phyloP scores from a whole-genome alignment of 2,113 vertebrate species.

The Tenebrosternarchus preto region DNA sequence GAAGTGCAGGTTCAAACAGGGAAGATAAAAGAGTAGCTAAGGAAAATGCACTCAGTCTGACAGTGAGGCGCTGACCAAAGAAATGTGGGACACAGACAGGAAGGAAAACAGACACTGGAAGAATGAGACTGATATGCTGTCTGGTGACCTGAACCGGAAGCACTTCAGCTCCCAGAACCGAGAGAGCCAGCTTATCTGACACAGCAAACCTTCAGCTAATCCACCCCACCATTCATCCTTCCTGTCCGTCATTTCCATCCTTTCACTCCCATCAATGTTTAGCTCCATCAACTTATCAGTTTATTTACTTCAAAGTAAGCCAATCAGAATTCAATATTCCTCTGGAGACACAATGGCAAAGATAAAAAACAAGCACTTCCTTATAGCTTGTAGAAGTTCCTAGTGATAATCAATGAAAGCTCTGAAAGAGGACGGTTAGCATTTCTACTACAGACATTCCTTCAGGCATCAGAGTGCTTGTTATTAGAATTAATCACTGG shows the following conservation, averaged over 20 bases:
- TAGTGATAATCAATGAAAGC: not conserved
- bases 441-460: not conserved
- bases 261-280: not conserved
- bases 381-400: not conserved
- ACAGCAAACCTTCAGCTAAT: constrained; percentile 11
- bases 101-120: too few relatives aligned
- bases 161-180: constrained; percentile 16
- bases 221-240: not conserved
- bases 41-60: not conserved
- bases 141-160: not conserved
- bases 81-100: not conserved
- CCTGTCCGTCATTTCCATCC: not conserved
- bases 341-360: not conserved
- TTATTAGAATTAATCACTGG: not conserved
- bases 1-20: not conserved
- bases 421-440: not conserved
- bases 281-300: not conserved
- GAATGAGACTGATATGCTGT: not conserved
- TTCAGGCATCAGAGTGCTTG: not conserved
- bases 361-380: not conserved
- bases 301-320: constrained; percentile 1
- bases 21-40: not conserved
- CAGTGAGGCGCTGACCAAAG: not conserved
- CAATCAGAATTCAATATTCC: not conserved
- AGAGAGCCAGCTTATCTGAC: not conserved